A percentile compares a stretch with the other conserved stretches of the same genome.
These are phyloP conservation scores for Oophaga pumilio DNA, from an alignment of 2,113 vertebrate species.

Conservation along the genomic window DNA sequence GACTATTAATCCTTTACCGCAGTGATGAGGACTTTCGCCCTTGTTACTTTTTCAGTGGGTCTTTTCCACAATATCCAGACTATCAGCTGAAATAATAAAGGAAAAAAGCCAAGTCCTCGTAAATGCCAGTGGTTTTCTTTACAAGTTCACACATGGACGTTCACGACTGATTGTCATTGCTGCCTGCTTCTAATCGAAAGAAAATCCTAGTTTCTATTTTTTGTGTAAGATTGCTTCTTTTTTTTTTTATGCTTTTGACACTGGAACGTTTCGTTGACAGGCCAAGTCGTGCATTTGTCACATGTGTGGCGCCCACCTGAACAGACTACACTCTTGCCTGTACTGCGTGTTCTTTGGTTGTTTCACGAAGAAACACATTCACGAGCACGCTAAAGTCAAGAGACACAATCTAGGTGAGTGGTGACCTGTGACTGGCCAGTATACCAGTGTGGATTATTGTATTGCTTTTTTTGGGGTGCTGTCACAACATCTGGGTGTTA, in stretches of 20 bases:
- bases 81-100: too few relatives aligned
- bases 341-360: constrained; percentile 99
- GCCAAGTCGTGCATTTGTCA: constrained; percentile 91
- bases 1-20: not conserved
- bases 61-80: too few relatives aligned
- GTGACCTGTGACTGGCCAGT: not conserved
- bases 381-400: constrained; percentile 96
- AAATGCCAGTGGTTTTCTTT: too few relatives aligned
- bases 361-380: constrained; percentile 98
- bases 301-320: constrained; percentile 88
- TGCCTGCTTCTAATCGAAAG: too few relatives aligned
- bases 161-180: too few relatives aligned
- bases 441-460: too few relatives aligned
- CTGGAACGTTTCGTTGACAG: constrained; percentile 65
- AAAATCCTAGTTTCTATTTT: too few relatives aligned
- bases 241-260: not conserved
- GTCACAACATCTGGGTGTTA: not conserved
- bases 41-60: too few relatives aligned
- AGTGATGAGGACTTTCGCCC: not conserved
- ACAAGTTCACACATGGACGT: too few relatives aligned
- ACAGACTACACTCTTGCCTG: constrained; percentile 96
- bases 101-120: too few relatives aligned
- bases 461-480: too few relatives aligned
- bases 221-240: too few relatives aligned
- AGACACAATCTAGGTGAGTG: constrained; percentile 96